A percentile compares a stretch with the other conserved stretches of the same genome.
Evolutionary conservation across 2,113 vertebrate species (phyloP).

Genomic region (Gymnogyps californianus): DNA sequence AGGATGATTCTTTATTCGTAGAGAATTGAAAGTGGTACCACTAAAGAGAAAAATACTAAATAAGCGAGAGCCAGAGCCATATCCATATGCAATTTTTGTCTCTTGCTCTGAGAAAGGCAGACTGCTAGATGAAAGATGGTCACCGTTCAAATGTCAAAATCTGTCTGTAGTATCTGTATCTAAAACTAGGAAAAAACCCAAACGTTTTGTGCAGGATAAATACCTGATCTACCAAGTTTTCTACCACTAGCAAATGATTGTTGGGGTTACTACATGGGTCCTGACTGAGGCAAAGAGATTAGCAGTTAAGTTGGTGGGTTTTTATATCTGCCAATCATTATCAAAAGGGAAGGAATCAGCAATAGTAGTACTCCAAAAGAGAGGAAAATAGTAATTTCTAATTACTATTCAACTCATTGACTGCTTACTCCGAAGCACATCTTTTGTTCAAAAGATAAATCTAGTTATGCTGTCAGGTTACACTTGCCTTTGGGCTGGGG

Average conservation of each 20-base stretch:
- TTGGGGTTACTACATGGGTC: not conserved
- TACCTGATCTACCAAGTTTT: not conserved
- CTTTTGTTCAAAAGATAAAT: conserved; percentile 5
- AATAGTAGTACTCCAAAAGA: not conserved
- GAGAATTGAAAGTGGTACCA: not conserved
- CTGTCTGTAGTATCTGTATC: not conserved
- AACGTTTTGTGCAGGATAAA: not conserved
- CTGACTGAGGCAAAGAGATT: not conserved
- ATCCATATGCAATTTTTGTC: not conserved
- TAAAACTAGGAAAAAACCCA: not conserved
- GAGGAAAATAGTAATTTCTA: conserved; percentile 45
- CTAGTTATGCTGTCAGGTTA: not conserved
- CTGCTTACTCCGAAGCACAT: not conserved
- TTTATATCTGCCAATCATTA: conserved; percentile 3
- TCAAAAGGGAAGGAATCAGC: not conserved
- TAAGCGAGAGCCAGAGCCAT: not conserved
- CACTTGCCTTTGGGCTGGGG: not conserved
- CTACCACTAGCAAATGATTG: not conserved
- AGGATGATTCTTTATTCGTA: not conserved
- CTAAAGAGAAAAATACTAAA: not conserved
- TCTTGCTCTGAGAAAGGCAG: not conserved
- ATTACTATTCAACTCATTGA: conserved; percentile 28
- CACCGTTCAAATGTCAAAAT: not conserved
- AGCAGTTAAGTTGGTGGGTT: not conserved
- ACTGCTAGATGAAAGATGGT: not conserved